Evolutionary conservation across 2,113 vertebrate species (phyloP).

Genomic region (Rhynchomys soricoides): DNA sequence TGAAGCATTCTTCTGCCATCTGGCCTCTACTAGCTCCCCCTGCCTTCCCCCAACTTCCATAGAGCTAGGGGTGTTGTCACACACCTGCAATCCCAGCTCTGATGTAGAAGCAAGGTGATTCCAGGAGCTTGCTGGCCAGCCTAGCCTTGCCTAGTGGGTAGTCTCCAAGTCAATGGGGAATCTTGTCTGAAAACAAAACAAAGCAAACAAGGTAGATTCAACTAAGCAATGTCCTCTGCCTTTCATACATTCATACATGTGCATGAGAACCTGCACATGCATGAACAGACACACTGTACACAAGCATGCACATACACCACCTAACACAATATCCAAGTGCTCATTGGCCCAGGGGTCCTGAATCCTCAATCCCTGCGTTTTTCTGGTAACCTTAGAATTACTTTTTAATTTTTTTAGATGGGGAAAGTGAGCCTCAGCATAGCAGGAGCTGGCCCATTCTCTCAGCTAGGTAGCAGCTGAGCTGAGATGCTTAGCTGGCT

Average conservation of each 20-base stretch:
- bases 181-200: not conserved
- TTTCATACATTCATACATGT: not conserved
- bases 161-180: no score
- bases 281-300: not conserved
- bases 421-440: not conserved
- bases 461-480: no score
- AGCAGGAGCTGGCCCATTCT: not conserved
- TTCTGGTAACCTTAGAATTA: not conserved
- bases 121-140: no score
- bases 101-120: no score
- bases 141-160: not conserved
- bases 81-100: not conserved
- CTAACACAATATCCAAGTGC: not conserved
- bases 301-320: not conserved
- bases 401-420: not conserved
- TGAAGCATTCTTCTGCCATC: not conserved
- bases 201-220: no score
- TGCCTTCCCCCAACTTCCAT: not conserved
- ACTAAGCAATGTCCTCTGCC: no score
- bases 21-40: not conserved
- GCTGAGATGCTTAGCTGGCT: fast-evolving
- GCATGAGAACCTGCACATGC: not conserved
- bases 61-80: not conserved
- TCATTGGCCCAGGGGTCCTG: not conserved
- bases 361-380: not conserved